Evolutionary conservation across 2,797 vertebrate species (phyloP).

Genomic region (Tragelaphus oryx): DNA sequence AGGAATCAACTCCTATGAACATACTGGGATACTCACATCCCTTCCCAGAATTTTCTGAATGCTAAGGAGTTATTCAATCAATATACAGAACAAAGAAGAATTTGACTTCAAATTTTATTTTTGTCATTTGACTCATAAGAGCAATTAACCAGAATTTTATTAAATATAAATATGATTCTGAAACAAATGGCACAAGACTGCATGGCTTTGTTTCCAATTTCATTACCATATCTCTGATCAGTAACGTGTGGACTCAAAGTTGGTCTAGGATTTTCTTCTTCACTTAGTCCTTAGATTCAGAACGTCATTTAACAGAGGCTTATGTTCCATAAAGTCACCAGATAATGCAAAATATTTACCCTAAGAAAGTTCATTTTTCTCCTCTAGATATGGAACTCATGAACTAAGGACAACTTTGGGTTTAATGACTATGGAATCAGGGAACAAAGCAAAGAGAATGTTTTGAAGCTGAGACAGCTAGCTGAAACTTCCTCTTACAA

Average conservation of each 20-base stretch:
- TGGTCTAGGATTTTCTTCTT: not conserved
- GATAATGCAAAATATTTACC: not conserved
- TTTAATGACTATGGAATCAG: not conserved
- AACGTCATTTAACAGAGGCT: not conserved
- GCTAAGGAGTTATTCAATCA: not conserved
- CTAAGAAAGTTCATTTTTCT: not conserved
- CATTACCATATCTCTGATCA: not conserved
- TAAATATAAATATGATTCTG: not conserved
- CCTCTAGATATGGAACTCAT: not conserved
- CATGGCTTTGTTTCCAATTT: not conserved
- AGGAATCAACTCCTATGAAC: not conserved
- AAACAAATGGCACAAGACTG: not conserved
- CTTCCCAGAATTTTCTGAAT: not conserved
- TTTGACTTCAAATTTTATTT: slow-evolving; percentile 4
- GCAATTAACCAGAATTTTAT: not conserved
- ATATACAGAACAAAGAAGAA: not conserved
- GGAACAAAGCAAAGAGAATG: not conserved
- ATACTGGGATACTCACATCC: not conserved
- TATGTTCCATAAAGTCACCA: not conserved
- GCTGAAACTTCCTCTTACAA: not conserved
- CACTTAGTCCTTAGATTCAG: not conserved
- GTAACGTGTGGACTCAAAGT: not conserved
- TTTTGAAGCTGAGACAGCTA: not conserved
- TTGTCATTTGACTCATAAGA: slow-evolving; percentile 4
- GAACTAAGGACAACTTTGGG: not conserved